Evolutionary conservation across 2,113 vertebrate genomes (phyloP), one percentile per base, ranked within the genome.

Genomic region (Pionites leucogaster): DNA sequence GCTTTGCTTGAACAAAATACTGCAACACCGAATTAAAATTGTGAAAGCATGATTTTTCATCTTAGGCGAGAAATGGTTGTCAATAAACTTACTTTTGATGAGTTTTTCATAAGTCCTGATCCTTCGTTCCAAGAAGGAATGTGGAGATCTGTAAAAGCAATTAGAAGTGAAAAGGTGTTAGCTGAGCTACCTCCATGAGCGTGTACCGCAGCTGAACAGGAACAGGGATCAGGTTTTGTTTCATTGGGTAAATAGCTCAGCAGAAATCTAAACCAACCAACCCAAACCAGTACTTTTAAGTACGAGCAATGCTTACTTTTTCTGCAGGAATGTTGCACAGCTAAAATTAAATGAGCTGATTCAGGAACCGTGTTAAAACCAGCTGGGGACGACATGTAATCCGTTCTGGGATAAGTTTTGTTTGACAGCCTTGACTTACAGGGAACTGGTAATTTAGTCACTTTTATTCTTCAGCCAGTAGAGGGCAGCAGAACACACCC

Each of bases 401-500:
- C 5, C 14, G 1, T 35, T 79, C 15, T 68, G 60, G 41, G 24
- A 15, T 39, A 53, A 74, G 10, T 83, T 82, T 35, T n/a, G 17
- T 55, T 72, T 31, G 49, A 68, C 39, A 78, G 53, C n/a, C 44
- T 47, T 8, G 4, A 31, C 13, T 81, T 55, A 1, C 15, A 53
- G 57, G 42, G 3, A 57, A 20, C 4, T 39, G 33, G 5, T 72
- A n/a, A 39, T 88, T 88, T 6, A 46, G 85, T 60, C 37, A n/a
- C 69, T 90, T 89, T 24, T 44, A 0, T 6, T 17, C n/a, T 92
- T 71, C 29, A 42, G 0, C 87, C 96, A 60, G 75, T 8, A 93
- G 96, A 96, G 92, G 92, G 92, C 94, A 92, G 92, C 10, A 11
- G 59, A 87, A 23, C 24, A 10, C 44, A 6, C 42, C 35, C 64